Conservation (phyloP, 2,113 vertebrate species). For the Setophaga kirtlandii region DNA sequence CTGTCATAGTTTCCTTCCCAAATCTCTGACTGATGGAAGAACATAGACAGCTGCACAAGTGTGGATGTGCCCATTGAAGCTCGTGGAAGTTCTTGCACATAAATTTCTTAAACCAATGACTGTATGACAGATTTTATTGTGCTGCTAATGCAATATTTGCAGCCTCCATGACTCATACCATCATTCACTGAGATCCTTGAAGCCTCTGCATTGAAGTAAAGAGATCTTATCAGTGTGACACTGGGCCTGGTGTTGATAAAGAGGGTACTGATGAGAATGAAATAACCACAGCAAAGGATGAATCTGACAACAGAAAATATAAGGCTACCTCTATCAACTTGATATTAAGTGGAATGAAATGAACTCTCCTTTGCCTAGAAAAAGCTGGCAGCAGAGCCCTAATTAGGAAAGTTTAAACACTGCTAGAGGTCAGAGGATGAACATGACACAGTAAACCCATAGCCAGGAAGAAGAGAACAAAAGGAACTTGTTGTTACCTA, state of each 20-base stretch:
- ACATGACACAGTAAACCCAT: not conserved
- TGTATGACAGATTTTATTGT: not conserved
- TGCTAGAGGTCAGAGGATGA: not conserved
- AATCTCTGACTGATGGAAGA: not conserved
- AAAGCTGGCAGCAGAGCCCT: not conserved
- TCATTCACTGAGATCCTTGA: not conserved
- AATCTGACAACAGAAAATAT: not conserved
- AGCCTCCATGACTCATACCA: not conserved
- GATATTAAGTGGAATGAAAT: not conserved
- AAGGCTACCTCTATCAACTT: not conserved
- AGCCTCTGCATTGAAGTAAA: not conserved
- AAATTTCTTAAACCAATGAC: not conserved
- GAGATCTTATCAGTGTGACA: not conserved
- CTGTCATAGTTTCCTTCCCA: not conserved
- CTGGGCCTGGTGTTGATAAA: not conserved
- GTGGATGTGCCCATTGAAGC: not conserved
- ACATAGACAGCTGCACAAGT: not conserved
- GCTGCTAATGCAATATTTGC: not conserved
- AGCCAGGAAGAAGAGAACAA: not conserved
- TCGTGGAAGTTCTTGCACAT: not conserved
- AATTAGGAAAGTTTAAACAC: not conserved
- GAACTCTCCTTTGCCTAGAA: not conserved
- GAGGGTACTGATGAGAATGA: not conserved
- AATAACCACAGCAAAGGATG: not conserved
- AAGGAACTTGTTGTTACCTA: not conserved